These are phyloP conservation scores for Lottia gigantea DNA, from an alignment of 2,888 invertebrate genomes.

Conservation along the genomic window DNA sequence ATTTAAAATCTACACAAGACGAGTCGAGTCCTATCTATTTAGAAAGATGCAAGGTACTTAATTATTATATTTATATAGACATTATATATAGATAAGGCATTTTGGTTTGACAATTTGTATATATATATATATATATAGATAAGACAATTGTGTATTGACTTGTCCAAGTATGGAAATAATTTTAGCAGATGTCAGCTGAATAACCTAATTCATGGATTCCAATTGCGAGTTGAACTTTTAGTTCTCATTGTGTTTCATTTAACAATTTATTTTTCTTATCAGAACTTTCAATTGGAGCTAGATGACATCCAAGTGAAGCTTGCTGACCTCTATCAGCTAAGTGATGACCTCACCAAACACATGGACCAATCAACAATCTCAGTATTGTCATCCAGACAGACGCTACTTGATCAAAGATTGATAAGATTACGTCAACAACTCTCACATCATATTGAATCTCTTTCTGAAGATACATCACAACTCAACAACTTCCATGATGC, in stretches of 20 bases:
- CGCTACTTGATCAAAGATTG: constrained; percentile 55
- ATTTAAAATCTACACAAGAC: constrained; percentile 45
- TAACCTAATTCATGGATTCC: too few species aligned
- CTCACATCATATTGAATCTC: constrained; percentile 44
- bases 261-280: constrained; percentile 33
- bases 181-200: too few species aligned
- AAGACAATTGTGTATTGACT: too few species aligned
- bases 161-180: too few species aligned
- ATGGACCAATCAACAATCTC: constrained; percentile 58
- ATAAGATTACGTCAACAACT: constrained; percentile 52
- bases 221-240: neutral
- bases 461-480: constrained; percentile 50
- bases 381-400: constrained; percentile 55
- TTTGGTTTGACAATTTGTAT: neutral
- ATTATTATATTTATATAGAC: neutral
- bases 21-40: constrained; percentile 47
- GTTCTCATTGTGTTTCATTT: neutral
- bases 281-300: constrained; percentile 55
- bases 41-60: constrained; percentile 48
- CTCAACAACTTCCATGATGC: constrained; percentile 51
- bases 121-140: too few species aligned
- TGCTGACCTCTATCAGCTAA: constrained; percentile 70
- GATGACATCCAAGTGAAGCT: constrained; percentile 54
- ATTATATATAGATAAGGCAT: neutral
- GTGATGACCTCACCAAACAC: constrained; percentile 55